These are phyloP conservation scores for Larimichthys polyactis DNA, from an alignment of 2,113 vertebrate species.

Conservation along the genomic window DNA sequence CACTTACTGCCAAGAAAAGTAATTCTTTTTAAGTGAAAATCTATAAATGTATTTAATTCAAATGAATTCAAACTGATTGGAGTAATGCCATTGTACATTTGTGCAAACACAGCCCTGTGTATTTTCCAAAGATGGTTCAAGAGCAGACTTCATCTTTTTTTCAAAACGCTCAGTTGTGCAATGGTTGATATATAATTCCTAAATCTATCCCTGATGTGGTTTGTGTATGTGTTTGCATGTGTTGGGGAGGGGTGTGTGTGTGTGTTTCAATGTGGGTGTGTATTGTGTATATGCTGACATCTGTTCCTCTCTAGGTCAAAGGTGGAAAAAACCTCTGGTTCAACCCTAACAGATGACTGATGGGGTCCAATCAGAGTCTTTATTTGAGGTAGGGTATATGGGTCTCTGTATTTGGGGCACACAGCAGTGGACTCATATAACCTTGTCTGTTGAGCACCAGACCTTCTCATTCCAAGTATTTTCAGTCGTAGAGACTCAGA, in stretches of 20 bases:
- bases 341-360: constrained; percentile 54
- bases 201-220: not conserved
- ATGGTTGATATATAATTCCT: not conserved
- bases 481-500: constrained; percentile 23
- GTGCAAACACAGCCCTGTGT: not conserved
- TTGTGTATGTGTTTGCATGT: not conserved
- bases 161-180: not conserved
- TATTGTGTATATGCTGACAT: constrained; percentile 21
- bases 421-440: constrained; percentile 42
- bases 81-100: not conserved
- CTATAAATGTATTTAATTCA: not conserved
- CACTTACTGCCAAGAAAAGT: not conserved
- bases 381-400: constrained; percentile 52
- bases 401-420: constrained; percentile 41
- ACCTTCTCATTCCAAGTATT: constrained; percentile 19
- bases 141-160: not conserved
- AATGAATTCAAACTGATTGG: not conserved
- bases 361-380: constrained; percentile 67
- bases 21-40: not conserved
- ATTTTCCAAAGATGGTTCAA: not conserved
- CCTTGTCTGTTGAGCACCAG: constrained; percentile 44
- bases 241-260: not conserved
- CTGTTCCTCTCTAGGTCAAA: constrained; percentile 45
- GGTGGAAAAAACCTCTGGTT: constrained; percentile 48
- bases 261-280: not conserved